phyloP scores from a whole-genome alignment of 37 sponge, comb jelly and placozoan species.

The Chondrilla cf. caribensis region DNA sequence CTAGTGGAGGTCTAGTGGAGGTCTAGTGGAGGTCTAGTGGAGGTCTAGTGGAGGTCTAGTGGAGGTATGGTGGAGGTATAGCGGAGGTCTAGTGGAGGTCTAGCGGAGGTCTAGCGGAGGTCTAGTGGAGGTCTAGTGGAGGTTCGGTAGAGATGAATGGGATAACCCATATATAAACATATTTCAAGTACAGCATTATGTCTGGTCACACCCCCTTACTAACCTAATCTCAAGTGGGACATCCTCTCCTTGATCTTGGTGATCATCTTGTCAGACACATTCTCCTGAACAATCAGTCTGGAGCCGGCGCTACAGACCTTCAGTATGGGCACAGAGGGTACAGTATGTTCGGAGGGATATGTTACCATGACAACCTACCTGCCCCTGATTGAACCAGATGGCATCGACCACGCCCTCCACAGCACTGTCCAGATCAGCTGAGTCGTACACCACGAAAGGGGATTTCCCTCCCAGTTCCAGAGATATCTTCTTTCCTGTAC shows the following conservation, averaged over 20 bases:
- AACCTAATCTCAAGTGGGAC: conserved; percentile 78
- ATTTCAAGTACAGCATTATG: background rate
- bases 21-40: no score
- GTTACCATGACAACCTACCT: conserved; percentile 57
- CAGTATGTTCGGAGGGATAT: no score
- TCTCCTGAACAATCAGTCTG: conserved; percentile 85
- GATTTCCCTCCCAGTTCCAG: conserved; percentile 94
- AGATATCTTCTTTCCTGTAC: conserved; percentile 84
- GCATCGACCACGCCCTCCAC: conserved; percentile 98
- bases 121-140: no score
- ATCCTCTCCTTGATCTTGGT: conserved; percentile 85
- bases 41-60: no score
- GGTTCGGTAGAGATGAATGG: no score
- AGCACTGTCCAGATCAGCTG: conserved; percentile 85
- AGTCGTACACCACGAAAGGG: conserved; percentile 88
- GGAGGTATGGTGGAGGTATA: no score
- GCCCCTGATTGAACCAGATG: conserved; percentile 96
- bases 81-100: no score
- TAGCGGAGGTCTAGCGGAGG: no score
- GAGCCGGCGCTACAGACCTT: conserved; percentile 98
- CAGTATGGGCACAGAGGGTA: background rate
- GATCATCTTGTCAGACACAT: conserved; percentile 71
- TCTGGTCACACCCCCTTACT: background rate
- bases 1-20: no score
- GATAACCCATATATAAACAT: no score